Conservation (phyloP, 2,888 invertebrate species). For the Gymnoscelis rufifasciata region DNA sequence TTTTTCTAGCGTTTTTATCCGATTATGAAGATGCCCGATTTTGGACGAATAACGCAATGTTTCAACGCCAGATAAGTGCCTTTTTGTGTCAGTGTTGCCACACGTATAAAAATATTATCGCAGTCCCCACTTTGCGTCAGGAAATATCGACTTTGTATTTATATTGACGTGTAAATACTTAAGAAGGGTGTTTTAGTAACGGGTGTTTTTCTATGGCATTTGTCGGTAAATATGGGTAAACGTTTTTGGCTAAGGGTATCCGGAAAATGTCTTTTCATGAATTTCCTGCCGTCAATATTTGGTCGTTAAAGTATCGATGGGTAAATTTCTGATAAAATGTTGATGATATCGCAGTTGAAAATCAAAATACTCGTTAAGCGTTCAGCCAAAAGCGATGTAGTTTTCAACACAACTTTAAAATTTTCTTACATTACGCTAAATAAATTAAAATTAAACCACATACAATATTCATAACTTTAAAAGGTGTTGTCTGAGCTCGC, state of each 20-base stretch:
- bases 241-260: conserved; percentile 10
- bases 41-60: conserved; percentile 15
- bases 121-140: conserved; percentile 29
- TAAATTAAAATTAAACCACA: too few relatives aligned
- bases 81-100: conserved; percentile 35
- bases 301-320: neutral
- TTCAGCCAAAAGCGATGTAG: too few relatives aligned
- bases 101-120: conserved; percentile 38
- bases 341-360: too few relatives aligned
- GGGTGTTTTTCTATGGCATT: conserved; percentile 20
- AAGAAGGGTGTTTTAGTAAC: conserved; percentile 23
- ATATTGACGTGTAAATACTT: conserved; percentile 34
- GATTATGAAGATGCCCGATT: conserved; percentile 22
- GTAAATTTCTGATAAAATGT: too few relatives aligned
- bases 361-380: too few relatives aligned
- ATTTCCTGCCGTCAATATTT: neutral
- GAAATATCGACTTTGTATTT: conserved; percentile 34
- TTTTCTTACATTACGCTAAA: too few relatives aligned
- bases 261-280: conserved; percentile 5
- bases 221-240: conserved; percentile 23
- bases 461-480: too few relatives aligned
- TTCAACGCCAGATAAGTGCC: conserved; percentile 34
- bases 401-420: too few relatives aligned
- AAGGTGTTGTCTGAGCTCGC: too few relatives aligned
- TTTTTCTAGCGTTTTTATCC: conserved; percentile 18